Conservation (phyloP, 2,797 vertebrate species). For the Botia kubotai region DNA sequence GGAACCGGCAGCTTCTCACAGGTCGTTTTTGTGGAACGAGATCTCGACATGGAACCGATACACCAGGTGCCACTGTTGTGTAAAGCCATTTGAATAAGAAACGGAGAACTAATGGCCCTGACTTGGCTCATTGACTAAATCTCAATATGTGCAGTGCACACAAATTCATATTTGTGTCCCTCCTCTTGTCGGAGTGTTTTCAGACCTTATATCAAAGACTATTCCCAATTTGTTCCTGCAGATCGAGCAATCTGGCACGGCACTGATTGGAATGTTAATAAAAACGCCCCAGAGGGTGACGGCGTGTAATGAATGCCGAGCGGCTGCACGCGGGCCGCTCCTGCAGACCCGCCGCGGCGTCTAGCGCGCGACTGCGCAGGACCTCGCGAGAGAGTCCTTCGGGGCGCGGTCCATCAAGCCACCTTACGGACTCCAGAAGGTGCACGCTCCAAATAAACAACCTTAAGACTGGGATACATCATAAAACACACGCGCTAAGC, state of each 20-base stretch:
- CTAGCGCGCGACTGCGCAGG: neutral
- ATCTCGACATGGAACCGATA: conserved; percentile 16
- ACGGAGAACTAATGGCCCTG: conserved; percentile 28
- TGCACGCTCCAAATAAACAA: conserved; percentile 47
- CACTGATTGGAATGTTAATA: conserved; percentile 75
- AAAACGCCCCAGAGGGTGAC: conserved; percentile 62
- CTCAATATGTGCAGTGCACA: conserved; percentile 26
- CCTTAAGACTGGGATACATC: conserved; percentile 35
- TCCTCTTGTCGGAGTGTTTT: conserved; percentile 67
- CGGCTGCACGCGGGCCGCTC: conserved; percentile 13
- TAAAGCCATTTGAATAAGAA: conserved; percentile 42
- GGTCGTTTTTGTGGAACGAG: neutral
- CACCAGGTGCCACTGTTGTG: neutral
- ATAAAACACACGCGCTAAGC: conserved; percentile 35
- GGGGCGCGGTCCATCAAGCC: conserved; percentile 47
- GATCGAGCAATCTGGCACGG: conserved; percentile 67
- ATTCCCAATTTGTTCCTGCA: conserved; percentile 75
- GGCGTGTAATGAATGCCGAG: conserved; percentile 69
- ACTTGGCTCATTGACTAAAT: conserved; percentile 41
- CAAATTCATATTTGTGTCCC: conserved; percentile 42
- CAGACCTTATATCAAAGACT: conserved; percentile 71
- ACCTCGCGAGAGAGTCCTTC: conserved; percentile 42
- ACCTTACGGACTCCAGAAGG: conserved; percentile 46
- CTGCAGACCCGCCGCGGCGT: conserved; percentile 32
- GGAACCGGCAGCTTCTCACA: conserved; percentile 17